Percentiles rank a stretch among this genome's conserved stretches.
Conservation (phyloP, 2,888 invertebrate genomes). For the Lutraria lutraria region DNA sequence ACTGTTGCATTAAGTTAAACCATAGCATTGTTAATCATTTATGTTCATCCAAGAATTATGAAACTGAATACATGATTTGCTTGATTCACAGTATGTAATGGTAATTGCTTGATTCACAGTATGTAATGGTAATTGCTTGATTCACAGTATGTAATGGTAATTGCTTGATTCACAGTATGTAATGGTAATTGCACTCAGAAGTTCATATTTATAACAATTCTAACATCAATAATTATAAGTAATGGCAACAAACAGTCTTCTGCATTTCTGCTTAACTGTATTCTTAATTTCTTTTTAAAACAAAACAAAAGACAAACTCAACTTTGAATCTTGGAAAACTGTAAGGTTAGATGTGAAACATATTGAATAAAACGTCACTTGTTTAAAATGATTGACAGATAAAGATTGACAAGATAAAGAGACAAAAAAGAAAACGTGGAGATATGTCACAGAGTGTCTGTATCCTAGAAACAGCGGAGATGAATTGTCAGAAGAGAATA, state of each 20-base stretch:
- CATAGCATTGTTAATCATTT: neutral
- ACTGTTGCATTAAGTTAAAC: neutral
- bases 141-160: too few relatives aligned
- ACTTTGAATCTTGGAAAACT: neutral
- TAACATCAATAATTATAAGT: too few relatives aligned
- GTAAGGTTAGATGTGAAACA: neutral
- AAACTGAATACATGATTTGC: neutral
- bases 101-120: too few relatives aligned
- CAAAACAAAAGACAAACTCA: neutral
- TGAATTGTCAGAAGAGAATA: conserved; percentile 21
- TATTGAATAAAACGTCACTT: conserved; percentile 48
- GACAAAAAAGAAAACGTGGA: conserved; percentile 37
- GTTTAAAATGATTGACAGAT: conserved; percentile 53
- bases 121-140: too few relatives aligned
- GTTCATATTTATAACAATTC: too few relatives aligned
- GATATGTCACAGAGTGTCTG: conserved; percentile 39
- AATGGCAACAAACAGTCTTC: too few relatives aligned
- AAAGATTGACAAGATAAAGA: conserved; percentile 45
- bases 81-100: neutral
- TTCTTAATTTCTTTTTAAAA: neutral
- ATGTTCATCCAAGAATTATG: neutral
- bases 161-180: neutral
- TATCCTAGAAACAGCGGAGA: conserved; percentile 10
- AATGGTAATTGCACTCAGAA: too few relatives aligned
- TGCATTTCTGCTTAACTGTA: neutral